Base-by-base conservation (phyloP, 2,113 vertebrate genomes). In the Cyprinodon tularosa region DNA sequence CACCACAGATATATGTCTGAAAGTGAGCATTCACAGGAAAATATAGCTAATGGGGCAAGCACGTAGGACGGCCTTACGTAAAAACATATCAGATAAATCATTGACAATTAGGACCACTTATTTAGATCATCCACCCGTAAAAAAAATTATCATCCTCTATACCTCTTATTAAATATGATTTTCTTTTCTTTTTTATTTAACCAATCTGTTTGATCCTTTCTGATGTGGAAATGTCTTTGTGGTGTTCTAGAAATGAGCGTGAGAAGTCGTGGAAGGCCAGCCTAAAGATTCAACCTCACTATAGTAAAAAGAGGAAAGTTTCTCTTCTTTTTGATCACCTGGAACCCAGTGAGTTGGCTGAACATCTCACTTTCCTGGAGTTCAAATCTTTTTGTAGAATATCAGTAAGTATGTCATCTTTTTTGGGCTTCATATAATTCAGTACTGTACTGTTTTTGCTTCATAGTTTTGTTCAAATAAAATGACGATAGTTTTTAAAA, bases 261-360 rank as follows among this genome's bases (percentile, higher is more conserved):
- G 97, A 98, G 74, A 97, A 97, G 97, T 98, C 97, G 61, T 95
- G 96, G 87, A 98, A 98, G 87, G 94, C 98, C 78, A 99, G 97
- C 69, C 97, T 98, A 80, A 95, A 95, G 89, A 96, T 97, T 66
- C 97, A 96, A 88, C 91, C 95, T 4, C 97, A 97, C 89, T 93
- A 93, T 90, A 96, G 96, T 84, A 98, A 98, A 93, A 97, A 98
- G 90, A 94, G 97, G 87, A 99, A 99, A 90, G 97, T 99, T 2
- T 99, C 97, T 0, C 95, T 99, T 65, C 96, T 99, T 47, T 99
- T 99, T 78, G 97, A 99, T 87, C 97, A 98, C 66, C 94, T 99
- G 88, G 97, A 99, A 86, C 97, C 97, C 13, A 94, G 95, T 37
- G 97, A 99, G 83, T 85, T 98, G 60, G 98, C 97, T 0, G 97